phyloP scores from a whole-genome alignment of 2,888 invertebrate species.

The Rutpela maculata region DNA sequence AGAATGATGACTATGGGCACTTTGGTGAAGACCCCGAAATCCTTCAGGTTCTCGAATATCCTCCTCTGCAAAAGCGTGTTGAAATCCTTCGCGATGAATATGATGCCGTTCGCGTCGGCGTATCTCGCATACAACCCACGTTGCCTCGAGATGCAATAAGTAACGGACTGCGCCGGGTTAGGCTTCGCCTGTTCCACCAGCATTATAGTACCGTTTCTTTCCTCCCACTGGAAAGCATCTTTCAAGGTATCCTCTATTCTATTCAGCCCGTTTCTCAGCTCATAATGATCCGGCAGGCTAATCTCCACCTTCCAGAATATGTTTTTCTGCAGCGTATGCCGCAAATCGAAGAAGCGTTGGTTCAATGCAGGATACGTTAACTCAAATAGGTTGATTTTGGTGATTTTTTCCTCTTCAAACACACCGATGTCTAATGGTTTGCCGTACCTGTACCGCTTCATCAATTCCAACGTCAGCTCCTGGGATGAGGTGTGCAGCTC shows the following conservation, averaged over 20 bases:
- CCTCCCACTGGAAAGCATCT: slow-evolving; percentile 64
- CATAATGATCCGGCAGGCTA: slow-evolving; percentile 75
- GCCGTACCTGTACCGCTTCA: slow-evolving; percentile 75
- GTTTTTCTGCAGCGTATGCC: slow-evolving; percentile 62
- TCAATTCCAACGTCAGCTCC: slow-evolving; percentile 72
- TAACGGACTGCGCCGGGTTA: slow-evolving; percentile 59
- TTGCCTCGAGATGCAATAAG: slow-evolving; percentile 68
- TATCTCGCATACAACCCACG: slow-evolving; percentile 56
- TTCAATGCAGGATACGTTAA: slow-evolving; percentile 63
- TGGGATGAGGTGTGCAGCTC: slow-evolving; percentile 74
- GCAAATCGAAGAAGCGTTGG: slow-evolving; percentile 60
- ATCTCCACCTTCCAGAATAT: slow-evolving; percentile 81
- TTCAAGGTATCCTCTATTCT: slow-evolving; percentile 59
- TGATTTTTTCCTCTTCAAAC: slow-evolving; percentile 52
- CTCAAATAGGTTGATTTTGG: slow-evolving; percentile 62
- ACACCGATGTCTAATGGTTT: slow-evolving; percentile 62
- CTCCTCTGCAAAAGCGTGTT: slow-evolving; percentile 61
- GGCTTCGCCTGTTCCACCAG: slow-evolving; percentile 64
- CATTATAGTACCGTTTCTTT: slow-evolving; percentile 64
- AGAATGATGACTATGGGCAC: slow-evolving; percentile 67
- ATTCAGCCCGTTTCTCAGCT: slow-evolving; percentile 53
- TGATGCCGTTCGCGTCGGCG: slow-evolving; percentile 66
- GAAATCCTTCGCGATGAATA: slow-evolving; percentile 68
- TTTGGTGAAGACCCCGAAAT: slow-evolving; percentile 65
- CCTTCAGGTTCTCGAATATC: slow-evolving; percentile 61